Evolutionary conservation across 2,888 invertebrate species (phyloP).

Genomic region (Tipula unca): DNA sequence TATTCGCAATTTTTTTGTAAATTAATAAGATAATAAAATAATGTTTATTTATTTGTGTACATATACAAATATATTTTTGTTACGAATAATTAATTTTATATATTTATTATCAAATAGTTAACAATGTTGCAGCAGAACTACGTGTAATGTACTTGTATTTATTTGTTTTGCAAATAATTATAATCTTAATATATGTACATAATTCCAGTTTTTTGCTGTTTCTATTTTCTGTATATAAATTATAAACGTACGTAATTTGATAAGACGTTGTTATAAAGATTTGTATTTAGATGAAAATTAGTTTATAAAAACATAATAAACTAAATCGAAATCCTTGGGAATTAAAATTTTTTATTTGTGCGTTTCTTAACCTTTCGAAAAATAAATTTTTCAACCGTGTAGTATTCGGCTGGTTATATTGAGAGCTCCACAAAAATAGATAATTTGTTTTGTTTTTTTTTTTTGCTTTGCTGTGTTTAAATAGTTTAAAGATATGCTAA

Average conservation of each 20-base stretch:
- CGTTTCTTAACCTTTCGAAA: background rate
- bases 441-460: background rate
- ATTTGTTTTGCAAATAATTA: background rate
- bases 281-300: background rate
- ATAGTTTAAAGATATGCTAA: background rate
- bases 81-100: background rate
- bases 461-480: too few relatives aligned
- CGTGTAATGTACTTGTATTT: background rate
- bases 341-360: background rate
- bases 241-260: background rate
- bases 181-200: background rate
- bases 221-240: too few relatives aligned
- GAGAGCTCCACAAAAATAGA: background rate
- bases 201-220: background rate
- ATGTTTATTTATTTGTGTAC: background rate
- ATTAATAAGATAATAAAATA: background rate
- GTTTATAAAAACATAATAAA: background rate
- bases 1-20: background rate
- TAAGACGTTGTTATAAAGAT: background rate
- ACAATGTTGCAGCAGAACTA: background rate
- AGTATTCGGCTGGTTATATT: background rate
- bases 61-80: background rate
- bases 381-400: background rate
- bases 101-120: background rate
- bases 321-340: background rate